These are phyloP conservation scores for Oryzias javanicus DNA, from an alignment of 2,113 vertebrate genomes.

Conservation along the genomic window DNA sequence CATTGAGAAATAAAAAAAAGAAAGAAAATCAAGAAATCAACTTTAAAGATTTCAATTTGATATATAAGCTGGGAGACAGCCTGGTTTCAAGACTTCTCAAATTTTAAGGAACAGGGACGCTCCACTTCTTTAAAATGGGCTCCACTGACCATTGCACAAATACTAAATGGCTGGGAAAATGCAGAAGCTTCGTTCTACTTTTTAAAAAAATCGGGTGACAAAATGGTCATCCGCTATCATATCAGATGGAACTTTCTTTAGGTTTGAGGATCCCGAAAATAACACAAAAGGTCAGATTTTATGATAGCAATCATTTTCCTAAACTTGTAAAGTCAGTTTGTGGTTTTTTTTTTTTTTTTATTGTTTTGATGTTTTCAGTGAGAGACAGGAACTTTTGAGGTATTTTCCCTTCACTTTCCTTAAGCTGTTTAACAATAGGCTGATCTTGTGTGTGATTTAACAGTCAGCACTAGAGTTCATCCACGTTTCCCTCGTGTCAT, in stretches of 20 bases:
- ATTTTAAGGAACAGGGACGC: slow-evolving; percentile 41
- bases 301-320: background rate
- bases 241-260: slow-evolving; percentile 13
- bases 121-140: slow-evolving; percentile 45
- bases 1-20: too few relatives aligned
- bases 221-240: slow-evolving; percentile 15
- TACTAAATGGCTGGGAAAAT: slow-evolving; percentile 24
- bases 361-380: background rate
- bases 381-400: background rate
- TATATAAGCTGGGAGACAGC: background rate
- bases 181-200: slow-evolving; percentile 38
- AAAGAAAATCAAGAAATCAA: too few relatives aligned
- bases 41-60: too few relatives aligned
- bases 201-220: background rate
- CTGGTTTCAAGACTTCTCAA: background rate
- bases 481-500: slow-evolving; percentile 50
- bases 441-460: slow-evolving; percentile 7
- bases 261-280: background rate
- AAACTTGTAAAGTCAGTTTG: background rate
- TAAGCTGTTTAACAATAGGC: background rate
- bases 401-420: slow-evolving; percentile 24
- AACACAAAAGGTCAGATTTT: background rate
- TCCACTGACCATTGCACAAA: slow-evolving; percentile 25
- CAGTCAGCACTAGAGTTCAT: slow-evolving; percentile 15
- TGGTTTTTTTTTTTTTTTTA: background rate